Percentiles rank a stretch among this genome's conserved stretches.
Evolutionary conservation across 2,113 vertebrate genomes (phyloP).

Genomic region (Trachemys scripta): DNA sequence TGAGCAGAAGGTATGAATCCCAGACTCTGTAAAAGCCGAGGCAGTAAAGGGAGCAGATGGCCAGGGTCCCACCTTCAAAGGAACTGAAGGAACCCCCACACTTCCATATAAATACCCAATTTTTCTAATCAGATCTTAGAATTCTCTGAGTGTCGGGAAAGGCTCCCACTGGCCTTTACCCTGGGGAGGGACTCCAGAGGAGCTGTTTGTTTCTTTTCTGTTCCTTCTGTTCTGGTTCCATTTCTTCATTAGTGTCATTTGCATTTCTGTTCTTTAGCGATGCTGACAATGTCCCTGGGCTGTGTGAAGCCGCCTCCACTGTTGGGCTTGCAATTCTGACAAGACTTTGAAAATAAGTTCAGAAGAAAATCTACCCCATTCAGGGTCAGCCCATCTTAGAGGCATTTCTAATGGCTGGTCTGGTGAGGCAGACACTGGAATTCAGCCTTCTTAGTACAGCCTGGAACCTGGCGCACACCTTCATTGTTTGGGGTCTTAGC

Average conservation of each 20-base stretch:
- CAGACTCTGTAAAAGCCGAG: slow-evolving; percentile 9
- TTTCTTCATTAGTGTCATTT: slow-evolving; percentile 25
- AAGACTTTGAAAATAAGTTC: neutral
- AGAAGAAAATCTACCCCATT: slow-evolving; percentile 14
- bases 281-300: neutral
- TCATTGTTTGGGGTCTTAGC: neutral
- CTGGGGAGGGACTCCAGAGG: neutral
- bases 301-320: neutral
- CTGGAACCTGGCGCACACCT: neutral
- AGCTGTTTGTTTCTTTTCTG: slow-evolving; percentile 43
- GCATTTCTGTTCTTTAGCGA: neutral
- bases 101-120: slow-evolving; percentile 59
- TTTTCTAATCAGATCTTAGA: slow-evolving; percentile 51
- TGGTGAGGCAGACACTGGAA: neutral
- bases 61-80: slow-evolving; percentile 26
- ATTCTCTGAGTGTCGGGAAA: neutral
- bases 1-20: slow-evolving; percentile 27
- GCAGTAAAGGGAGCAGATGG: slow-evolving; percentile 24
- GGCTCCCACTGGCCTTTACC: neutral
- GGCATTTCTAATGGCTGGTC: slow-evolving; percentile 29
- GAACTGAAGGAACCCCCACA: slow-evolving; percentile 28
- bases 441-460: neutral
- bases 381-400: neutral
- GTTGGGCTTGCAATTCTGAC: neutral
- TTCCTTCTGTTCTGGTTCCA: slow-evolving; percentile 30